Percentiles rank a stretch among this genome's conserved stretches.
These are phyloP conservation scores for Pantherophis vulpinus DNA, from an alignment of 2,797 vertebrate species.

Conservation along the genomic window DNA sequence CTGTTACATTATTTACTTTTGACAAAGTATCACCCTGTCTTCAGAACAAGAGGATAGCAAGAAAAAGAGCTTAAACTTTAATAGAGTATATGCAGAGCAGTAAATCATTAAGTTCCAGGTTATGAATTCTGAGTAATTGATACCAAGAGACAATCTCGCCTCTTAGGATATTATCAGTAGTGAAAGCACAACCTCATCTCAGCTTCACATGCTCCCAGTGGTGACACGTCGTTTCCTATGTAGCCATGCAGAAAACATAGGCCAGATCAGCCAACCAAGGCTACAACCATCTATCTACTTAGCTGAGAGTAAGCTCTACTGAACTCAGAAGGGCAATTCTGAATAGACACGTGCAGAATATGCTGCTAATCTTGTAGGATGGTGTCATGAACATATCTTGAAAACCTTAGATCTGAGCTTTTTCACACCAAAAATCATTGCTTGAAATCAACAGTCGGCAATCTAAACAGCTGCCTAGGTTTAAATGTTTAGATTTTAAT, in stretches of 20 bases:
- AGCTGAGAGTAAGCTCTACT: neutral
- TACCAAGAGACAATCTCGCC: slow-evolving; percentile 10
- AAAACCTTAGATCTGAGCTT: neutral
- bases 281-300: neutral
- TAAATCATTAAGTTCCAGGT: slow-evolving; percentile 62
- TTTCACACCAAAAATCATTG: neutral
- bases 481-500: neutral
- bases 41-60: slow-evolving; percentile 53
- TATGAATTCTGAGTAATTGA: slow-evolving; percentile 36
- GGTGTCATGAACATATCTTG: neutral
- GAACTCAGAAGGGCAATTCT: neutral
- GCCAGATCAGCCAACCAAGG: neutral
- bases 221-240: neutral
- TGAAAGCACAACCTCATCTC: neutral
- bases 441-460: neutral
- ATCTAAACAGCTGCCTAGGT: neutral
- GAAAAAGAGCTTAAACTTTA: slow-evolving; percentile 61
- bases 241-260: neutral
- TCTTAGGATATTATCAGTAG: slow-evolving; percentile 56
- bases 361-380: neutral
- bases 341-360: neutral
- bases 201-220: neutral
- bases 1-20: slow-evolving; percentile 58
- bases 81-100: slow-evolving; percentile 42
- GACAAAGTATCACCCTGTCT: slow-evolving; percentile 52